These are phyloP conservation scores for Arvicanthis niloticus DNA, from an alignment of 2,113 vertebrate species.

Conservation along the genomic window DNA sequence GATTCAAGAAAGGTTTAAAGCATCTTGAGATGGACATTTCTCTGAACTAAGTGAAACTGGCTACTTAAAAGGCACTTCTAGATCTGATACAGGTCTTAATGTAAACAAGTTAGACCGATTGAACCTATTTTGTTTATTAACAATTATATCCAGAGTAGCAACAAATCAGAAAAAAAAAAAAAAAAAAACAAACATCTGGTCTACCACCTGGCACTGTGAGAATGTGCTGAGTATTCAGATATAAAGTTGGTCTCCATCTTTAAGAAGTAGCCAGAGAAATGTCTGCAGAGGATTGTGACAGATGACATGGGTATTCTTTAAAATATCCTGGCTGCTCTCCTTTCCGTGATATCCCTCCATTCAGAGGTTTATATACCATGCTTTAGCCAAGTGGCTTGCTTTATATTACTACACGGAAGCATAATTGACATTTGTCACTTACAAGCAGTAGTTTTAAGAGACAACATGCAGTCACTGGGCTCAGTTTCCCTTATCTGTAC, in stretches of 20 bases:
- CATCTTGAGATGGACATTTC: not conserved
- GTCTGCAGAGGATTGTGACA: not conserved
- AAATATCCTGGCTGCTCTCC: not conserved
- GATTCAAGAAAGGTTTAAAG: not conserved
- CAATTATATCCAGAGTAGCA: not conserved
- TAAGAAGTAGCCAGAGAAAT: not conserved
- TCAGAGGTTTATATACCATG: not conserved
- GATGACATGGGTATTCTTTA: not conserved
- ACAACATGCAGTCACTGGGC: not conserved
- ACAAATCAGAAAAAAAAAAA: not conserved
- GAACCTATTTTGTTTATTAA: not conserved
- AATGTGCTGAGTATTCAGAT: not conserved
- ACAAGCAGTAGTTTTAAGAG: not conserved
- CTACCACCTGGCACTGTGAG: too few relatives aligned
- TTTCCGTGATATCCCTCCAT: not conserved
- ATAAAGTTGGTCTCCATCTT: not conserved
- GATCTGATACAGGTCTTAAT: not conserved
- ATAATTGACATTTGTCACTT: constrained; percentile 24
- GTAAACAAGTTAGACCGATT: not conserved
- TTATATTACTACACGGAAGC: not conserved
- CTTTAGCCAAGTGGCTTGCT: not conserved
- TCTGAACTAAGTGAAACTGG: not conserved
- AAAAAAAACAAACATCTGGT: not conserved
- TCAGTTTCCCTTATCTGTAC: not conserved
- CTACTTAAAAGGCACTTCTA: not conserved